phyloP scores from a whole-genome alignment of 2,113 vertebrate species.

The Brachyhypopomus occidentalis region DNA sequence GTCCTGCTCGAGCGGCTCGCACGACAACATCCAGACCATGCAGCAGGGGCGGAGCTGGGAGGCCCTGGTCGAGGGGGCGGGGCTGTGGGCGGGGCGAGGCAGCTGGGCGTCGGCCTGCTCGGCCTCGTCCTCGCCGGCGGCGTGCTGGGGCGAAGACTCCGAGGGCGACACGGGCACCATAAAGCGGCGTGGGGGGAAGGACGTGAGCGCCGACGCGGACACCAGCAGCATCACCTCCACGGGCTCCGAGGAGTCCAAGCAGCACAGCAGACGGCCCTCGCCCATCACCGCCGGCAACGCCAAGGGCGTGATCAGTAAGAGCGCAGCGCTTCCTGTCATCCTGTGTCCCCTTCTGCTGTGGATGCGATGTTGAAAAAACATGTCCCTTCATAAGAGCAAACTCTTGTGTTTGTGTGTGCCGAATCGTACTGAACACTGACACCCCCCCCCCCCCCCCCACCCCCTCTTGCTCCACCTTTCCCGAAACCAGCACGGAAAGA shows the following conservation, averaged over 20 bases:
- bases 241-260: slow-evolving; percentile 86
- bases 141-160: slow-evolving; percentile 96
- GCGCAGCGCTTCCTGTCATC: too few species aligned
- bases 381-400: too few species aligned
- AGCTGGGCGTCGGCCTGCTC: slow-evolving; percentile 89
- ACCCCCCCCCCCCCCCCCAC: background rate
- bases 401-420: too few species aligned
- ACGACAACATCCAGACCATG: slow-evolving; percentile 98
- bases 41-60: slow-evolving; percentile 97
- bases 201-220: slow-evolving; percentile 86
- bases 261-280: slow-evolving; percentile 75
- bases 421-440: slow-evolving; percentile 12
- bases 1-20: slow-evolving; percentile 95
- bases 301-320: slow-evolving; percentile 86
- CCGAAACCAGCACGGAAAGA: slow-evolving; percentile 85
- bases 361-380: too few species aligned
- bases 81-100: slow-evolving; percentile 81
- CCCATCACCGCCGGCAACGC: slow-evolving; percentile 82
- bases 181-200: slow-evolving; percentile 94
- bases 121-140: slow-evolving; percentile 86
- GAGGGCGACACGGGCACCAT: slow-evolving; percentile 98
- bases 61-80: slow-evolving; percentile 80
- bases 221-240: slow-evolving; percentile 84
- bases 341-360: too few species aligned
- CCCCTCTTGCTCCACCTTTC: slow-evolving; percentile 13